Base-by-base conservation (phyloP, 2,797 vertebrate species). In the Cyclura pinguis region DNA sequence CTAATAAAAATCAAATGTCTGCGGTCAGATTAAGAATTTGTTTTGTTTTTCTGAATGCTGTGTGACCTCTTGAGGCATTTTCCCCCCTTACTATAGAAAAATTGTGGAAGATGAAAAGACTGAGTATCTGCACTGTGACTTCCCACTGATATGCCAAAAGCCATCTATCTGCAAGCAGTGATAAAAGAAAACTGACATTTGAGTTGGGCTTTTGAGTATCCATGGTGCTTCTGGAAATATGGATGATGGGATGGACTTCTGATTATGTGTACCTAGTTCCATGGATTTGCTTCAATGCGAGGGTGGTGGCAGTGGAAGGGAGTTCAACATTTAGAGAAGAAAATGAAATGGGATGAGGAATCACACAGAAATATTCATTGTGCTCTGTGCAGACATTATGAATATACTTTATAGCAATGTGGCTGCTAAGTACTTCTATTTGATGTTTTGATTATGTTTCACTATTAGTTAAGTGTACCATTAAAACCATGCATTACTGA, bases 401-500 rank as follows among this genome's bases (percentile, higher is more conserved):
- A 93, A 93, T 95, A 95, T 94, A 88, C 94, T 96, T 95, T 92
- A 64, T 86, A 91, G 83, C 89, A 94, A 90, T 78, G 4, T 55
- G 82, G 38, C 86, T 80, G 5, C 24, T 90, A 93, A 95, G 62
- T 81, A 50, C 84, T 90, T 93, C 84, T 50, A 90, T 1, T 69
- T 93, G 93, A 88, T 91, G 80, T 93, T 93, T 90, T 92, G 94
- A 47, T 94, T 92, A 93, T 78, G 92, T 83, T 81, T 92, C 92
- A 73, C 64, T 84, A 50, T 94, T 89, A 92, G 80, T 88, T 95
- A 96, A 94, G 90, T 88, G 84, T 77, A 52, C 84, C 90, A 90
- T 95, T 96, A 95, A 95, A 95, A 87, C 93, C 47, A 52, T 91
- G n/a, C 86, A 73, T 92, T 94, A 88, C 91, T 94, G 94, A 93